Evolutionary conservation across 2,888 invertebrate species (phyloP).

Genomic region (Elmis aenea): DNA sequence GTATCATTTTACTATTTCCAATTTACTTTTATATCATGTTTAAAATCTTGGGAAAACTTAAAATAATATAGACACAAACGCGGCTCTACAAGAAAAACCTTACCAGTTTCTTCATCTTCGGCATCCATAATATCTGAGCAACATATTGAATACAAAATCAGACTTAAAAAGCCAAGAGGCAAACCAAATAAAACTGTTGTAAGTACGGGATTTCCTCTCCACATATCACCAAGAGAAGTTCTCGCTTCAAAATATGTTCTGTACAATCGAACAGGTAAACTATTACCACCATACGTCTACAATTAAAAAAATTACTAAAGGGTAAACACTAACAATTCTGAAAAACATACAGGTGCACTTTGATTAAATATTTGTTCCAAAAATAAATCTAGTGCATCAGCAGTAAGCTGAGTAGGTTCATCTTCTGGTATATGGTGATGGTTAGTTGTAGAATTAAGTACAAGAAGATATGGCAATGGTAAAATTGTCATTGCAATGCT

Average conservation of each 20-base stretch:
- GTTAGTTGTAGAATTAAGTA: constrained; percentile 87
- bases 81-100: too few species aligned
- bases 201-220: constrained; percentile 88
- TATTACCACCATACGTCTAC: constrained; percentile 81
- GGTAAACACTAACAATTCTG: background rate
- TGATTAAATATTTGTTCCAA: constrained; percentile 73
- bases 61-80: too few species aligned
- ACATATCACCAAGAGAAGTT: constrained; percentile 76
- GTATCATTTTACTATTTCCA: too few species aligned
- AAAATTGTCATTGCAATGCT: constrained; percentile 87
- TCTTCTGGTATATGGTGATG: constrained; percentile 89
- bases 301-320: constrained; percentile 26
- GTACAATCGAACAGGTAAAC: constrained; percentile 69
- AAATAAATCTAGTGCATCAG: constrained; percentile 70
- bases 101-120: constrained; percentile 69
- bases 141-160: constrained; percentile 94
- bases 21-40: too few species aligned
- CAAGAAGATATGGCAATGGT: constrained; percentile 78
- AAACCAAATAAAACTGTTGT: constrained; percentile 91
- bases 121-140: constrained; percentile 94
- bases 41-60: too few species aligned
- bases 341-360: constrained; percentile 64
- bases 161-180: constrained; percentile 85
- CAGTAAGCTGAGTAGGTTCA: constrained; percentile 74
- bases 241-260: constrained; percentile 80